A percentile compares a stretch with the other conserved stretches of the same genome.
These are phyloP conservation scores for Falco peregrinus DNA, from an alignment of 2,797 vertebrate species.

Conservation along the genomic window DNA sequence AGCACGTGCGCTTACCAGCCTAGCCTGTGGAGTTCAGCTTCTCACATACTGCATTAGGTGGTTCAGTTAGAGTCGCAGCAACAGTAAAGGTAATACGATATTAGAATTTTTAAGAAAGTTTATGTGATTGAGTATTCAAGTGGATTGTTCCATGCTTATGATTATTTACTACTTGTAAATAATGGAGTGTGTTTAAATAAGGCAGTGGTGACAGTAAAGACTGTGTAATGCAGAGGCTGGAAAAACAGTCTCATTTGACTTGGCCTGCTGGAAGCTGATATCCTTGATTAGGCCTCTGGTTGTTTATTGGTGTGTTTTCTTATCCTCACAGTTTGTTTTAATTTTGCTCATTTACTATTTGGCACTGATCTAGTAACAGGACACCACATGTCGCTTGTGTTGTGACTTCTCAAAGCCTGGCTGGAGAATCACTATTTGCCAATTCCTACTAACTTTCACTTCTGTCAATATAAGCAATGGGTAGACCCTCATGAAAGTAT, in stretches of 20 bases:
- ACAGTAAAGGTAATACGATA: neutral
- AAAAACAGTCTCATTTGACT: neutral
- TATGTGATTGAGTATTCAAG: neutral
- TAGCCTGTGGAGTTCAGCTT: neutral
- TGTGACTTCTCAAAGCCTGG: constrained; percentile 3
- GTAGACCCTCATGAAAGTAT: neutral
- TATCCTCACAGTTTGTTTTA: constrained; percentile 1
- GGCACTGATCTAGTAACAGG: neutral
- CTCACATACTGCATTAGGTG: neutral
- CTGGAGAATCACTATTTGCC: neutral
- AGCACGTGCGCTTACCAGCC: neutral
- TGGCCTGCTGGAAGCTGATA: neutral
- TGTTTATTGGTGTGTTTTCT: neutral
- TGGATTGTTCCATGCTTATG: neutral
- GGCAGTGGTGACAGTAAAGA: neutral
- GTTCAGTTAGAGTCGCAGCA: neutral
- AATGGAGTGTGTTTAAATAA: neutral
- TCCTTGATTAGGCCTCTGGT: neutral
- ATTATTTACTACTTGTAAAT: neutral
- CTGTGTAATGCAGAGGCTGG: neutral
- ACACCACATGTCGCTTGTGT: neutral
- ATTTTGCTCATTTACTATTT: neutral
- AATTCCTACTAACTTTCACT: neutral
- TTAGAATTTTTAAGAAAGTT: neutral
- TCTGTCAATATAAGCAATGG: neutral